phyloP scores from a whole-genome alignment of 2,113 vertebrate species.

The Myotis brandtii region DNA sequence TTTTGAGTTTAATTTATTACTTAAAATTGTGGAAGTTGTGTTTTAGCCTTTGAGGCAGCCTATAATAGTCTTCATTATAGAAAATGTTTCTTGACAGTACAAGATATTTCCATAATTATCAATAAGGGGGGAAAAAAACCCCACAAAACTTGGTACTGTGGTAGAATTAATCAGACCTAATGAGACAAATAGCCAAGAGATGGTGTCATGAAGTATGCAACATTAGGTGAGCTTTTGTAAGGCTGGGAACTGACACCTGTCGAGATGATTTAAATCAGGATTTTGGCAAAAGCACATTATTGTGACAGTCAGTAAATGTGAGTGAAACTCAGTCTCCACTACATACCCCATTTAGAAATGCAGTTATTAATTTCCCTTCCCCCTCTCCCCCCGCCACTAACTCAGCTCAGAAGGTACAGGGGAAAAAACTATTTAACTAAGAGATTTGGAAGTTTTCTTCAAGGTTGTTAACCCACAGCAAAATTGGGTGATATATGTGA shows the following conservation, averaged over 20 bases:
- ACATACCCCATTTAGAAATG: conserved; percentile 79
- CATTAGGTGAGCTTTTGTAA: background rate
- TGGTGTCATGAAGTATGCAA: background rate
- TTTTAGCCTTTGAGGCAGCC: conserved; percentile 11
- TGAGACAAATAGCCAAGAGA: background rate
- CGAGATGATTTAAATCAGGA: conserved; percentile 61
- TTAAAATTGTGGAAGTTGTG: conserved; percentile 27
- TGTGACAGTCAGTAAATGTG: conserved; percentile 42
- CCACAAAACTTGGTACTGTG: background rate
- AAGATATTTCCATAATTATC: background rate
- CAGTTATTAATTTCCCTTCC: background rate
- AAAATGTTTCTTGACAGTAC: conserved; percentile 50
- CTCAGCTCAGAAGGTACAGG: conserved; percentile 53
- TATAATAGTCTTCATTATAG: background rate
- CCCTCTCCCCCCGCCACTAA: background rate
- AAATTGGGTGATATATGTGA: background rate
- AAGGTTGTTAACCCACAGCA: conserved; percentile 31
- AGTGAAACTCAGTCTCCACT: conserved; percentile 65
- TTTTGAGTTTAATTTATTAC: background rate
- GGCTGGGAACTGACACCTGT: conserved; percentile 25
- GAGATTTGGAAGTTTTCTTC: conserved; percentile 53
- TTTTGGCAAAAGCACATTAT: background rate
- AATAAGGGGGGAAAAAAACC: background rate
- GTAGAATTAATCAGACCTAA: conserved; percentile 20
- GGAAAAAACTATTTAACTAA: conserved; percentile 35